Evolutionary conservation across 2,888 invertebrate species (phyloP), one percentile per base, ranked within the genome.

Genomic region (Nephrocerus scutellatus): DNA sequence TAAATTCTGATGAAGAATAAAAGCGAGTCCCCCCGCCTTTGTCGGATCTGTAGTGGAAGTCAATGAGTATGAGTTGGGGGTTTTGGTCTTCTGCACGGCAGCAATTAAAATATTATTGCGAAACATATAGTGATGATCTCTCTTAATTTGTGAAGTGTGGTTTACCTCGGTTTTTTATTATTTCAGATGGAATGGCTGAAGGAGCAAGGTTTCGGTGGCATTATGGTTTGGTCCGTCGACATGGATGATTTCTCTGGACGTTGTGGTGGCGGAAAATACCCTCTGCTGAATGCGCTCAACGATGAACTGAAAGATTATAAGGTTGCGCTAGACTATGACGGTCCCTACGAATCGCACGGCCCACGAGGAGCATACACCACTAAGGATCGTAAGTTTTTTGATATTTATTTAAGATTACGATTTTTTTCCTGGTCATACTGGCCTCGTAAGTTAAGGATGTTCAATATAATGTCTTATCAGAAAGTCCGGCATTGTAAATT

Each of bases 221-320:
- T 93, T 39, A 95, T 95, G 90, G 84, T 95, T 33, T 95, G 93
- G 93, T 92, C 92, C 0, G 77, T 93, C 18, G 93, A 95, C 58
- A 69, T 93, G 89, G 95, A 95, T 58, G 95, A 95, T 67, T 95
- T 93, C 72, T 74, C 80, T 47, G 92, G 92, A 8, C 79, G 81
- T 8, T 95, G 95, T 57, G 91, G 92, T 8, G 82, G 83, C 36
- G 89, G 88, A 28, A 90, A 88, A 59, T 95, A 84, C 65, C 95
- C 95, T 0, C 72, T 95, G 30, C 80, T 93, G 44, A 84, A 80
- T 37, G 82, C 92, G 0, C 83, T 93, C 75, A 82, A 80, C 49
- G 84, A 89, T 57, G 90, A 91, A 59, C 73, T 93, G 10, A 76
- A 80, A 36, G 83, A 79, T 15, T 92, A 91, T 66, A 80, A 81